Evolutionary conservation across 2,797 vertebrate species (phyloP).

Genomic region (Arnoldichthys spilopterus): DNA sequence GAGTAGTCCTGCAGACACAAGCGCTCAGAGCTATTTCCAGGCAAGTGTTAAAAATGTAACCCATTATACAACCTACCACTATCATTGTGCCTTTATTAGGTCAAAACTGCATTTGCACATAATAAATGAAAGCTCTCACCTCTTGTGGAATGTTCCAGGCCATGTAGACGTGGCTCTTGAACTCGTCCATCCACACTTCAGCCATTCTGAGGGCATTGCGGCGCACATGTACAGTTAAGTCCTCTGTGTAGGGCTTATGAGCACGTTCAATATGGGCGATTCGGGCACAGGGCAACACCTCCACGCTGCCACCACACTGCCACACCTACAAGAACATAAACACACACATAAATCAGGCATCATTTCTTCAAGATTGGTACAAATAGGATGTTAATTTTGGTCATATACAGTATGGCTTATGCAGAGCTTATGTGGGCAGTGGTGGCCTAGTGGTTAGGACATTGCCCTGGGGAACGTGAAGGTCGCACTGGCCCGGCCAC

Average conservation of each 20-base stretch:
- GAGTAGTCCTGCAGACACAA: background rate
- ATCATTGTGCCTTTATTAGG: background rate
- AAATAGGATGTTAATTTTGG: background rate
- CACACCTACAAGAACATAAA: conserved; percentile 69
- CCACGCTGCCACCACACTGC: conserved; percentile 88
- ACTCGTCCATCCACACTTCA: conserved; percentile 99
- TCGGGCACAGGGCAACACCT: conserved; percentile 94
- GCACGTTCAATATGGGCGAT: conserved; percentile 96
- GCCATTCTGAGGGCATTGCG: conserved; percentile 94
- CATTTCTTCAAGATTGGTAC: background rate
- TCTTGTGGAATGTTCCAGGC: conserved; percentile 97
- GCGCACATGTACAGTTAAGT: conserved; percentile 90
- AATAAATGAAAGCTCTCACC: conserved; percentile 73
- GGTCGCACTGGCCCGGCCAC: too few species aligned
- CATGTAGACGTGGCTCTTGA: conserved; percentile 98
- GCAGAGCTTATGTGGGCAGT: too few species aligned
- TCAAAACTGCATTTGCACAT: background rate
- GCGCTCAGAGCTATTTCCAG: background rate
- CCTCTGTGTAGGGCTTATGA: conserved; percentile 96
- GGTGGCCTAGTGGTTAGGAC: too few species aligned
- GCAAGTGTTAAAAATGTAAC: background rate
- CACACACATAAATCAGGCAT: background rate
- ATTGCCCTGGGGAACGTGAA: too few species aligned
- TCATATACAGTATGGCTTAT: too few species aligned
- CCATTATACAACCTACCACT: background rate